Conservation (phyloP, 2,888 invertebrate species). For the Tetragonisca angustula region DNA sequence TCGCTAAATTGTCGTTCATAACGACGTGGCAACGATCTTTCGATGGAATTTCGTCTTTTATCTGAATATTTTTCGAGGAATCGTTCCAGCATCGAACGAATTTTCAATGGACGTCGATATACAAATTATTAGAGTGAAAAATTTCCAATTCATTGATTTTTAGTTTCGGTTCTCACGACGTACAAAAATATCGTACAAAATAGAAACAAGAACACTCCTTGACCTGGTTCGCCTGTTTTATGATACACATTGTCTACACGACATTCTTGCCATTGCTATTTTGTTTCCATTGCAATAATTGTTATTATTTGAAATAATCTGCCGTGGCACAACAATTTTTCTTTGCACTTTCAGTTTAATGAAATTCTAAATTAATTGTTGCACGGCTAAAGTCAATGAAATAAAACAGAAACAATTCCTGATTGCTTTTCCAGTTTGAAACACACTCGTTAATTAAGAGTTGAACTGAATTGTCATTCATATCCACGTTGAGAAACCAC, state of each 20-base stretch:
- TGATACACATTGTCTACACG: background rate
- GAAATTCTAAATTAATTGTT: too few species aligned
- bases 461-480: constrained; percentile 8
- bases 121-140: constrained; percentile 6
- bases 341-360: too few species aligned
- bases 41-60: background rate
- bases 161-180: background rate
- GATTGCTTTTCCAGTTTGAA: background rate
- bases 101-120: background rate
- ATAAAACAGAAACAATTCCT: background rate
- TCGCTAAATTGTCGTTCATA: background rate
- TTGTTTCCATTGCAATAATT: too few species aligned
- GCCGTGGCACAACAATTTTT: background rate
- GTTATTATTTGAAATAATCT: too few species aligned
- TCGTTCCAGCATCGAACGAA: background rate
- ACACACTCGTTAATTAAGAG: background rate
- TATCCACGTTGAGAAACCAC: background rate
- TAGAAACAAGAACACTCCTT: background rate
- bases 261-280: too few species aligned
- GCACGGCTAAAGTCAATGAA: too few species aligned
- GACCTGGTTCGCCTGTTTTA: background rate
- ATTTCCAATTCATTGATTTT: background rate
- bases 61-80: background rate
- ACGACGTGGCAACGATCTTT: too few species aligned
- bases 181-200: background rate